Evolutionary conservation across 1,140 invertebrate genomes (phyloP).

Genomic region (Scaptomyza pallida): DNA sequence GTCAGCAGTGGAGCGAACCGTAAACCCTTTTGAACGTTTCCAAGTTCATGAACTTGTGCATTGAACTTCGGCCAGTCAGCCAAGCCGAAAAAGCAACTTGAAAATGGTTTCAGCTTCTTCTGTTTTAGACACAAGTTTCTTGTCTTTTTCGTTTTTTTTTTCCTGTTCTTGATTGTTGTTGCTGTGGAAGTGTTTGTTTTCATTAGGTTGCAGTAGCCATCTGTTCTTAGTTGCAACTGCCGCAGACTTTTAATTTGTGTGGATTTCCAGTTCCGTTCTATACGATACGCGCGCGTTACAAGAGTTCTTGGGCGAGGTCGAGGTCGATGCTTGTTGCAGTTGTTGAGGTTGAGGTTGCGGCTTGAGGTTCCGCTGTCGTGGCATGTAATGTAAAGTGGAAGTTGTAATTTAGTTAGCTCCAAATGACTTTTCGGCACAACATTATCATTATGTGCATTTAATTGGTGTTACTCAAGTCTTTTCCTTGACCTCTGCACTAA

Average conservation of each 20-base stretch:
- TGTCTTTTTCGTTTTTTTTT: conserved; percentile 40
- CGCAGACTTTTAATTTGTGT: conserved; percentile 76
- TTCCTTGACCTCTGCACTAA: conserved; percentile 48
- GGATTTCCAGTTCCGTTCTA: conserved; percentile 60
- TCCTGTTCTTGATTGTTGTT: conserved; percentile 17
- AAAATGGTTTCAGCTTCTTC: conserved; percentile 32
- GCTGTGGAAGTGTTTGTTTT: conserved; percentile 61
- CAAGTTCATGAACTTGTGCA: conserved; percentile 81
- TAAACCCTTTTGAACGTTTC: conserved; percentile 61
- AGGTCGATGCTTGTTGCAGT: conserved; percentile 32
- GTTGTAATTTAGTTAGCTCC: conserved; percentile 79
- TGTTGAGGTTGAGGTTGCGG: conserved; percentile 19
- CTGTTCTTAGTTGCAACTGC: conserved; percentile 62
- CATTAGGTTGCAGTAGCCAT: conserved; percentile 75
- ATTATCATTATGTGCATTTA: conserved; percentile 81
- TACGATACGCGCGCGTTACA: conserved; percentile 8
- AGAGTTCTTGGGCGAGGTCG: conserved; percentile 37
- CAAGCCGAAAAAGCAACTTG: conserved; percentile 62
- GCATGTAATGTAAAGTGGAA: conserved; percentile 78
- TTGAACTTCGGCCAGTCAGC: conserved; percentile 70
- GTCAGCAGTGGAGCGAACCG: conserved; percentile 25
- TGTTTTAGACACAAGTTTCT: conserved; percentile 29
- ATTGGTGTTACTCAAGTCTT: conserved; percentile 77
- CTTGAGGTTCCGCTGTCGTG: conserved; percentile 54
- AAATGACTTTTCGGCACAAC: conserved; percentile 81